Percentiles rank a stretch among this genome's conserved stretches.
phyloP scores from a whole-genome alignment of 2,113 vertebrate genomes.

The Pao palembangensis region DNA sequence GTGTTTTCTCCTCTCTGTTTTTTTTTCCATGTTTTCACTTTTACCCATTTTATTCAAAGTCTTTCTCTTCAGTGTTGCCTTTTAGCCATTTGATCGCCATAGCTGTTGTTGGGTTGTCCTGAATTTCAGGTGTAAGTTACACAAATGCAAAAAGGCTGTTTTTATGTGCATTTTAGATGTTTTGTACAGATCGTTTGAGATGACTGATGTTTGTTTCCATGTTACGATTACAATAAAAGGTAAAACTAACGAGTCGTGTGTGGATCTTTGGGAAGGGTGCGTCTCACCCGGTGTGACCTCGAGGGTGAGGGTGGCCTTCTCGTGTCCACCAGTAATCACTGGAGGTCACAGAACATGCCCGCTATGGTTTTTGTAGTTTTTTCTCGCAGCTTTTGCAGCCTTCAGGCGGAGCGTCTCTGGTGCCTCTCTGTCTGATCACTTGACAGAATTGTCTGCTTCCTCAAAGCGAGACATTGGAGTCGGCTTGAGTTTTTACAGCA shows the following conservation, averaged over 20 bases:
- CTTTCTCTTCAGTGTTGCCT: slow-evolving; percentile 2
- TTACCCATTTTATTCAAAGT: slow-evolving; percentile 35
- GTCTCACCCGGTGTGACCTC: too few relatives aligned
- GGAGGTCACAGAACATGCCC: too few relatives aligned
- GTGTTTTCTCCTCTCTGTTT: slow-evolving; percentile 26
- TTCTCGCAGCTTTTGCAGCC: too few relatives aligned
- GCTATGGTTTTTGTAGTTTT: too few relatives aligned
- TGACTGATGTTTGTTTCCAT: background rate
- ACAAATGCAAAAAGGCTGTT: slow-evolving; percentile 62
- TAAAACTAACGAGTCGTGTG: too few relatives aligned
- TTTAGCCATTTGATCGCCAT: background rate
- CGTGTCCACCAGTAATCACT: too few relatives aligned
- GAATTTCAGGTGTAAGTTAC: slow-evolving; percentile 66
- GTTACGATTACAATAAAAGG: background rate
- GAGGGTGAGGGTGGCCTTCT: too few relatives aligned
- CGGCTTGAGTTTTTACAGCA: background rate
- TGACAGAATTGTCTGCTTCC: slow-evolving; percentile 1
- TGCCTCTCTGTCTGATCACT: background rate
- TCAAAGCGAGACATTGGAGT: slow-evolving; percentile 1
- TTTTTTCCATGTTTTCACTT: slow-evolving; percentile 23
- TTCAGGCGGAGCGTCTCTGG: background rate
- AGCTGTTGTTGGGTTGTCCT: slow-evolving; percentile 55
- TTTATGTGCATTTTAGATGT: slow-evolving; percentile 69
- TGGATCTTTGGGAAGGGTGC: too few relatives aligned
- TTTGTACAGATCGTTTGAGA: slow-evolving; percentile 62